Evolutionary conservation across 2,797 vertebrate genomes (phyloP), one percentile per base, ranked within the genome.

Genomic region (Onychomys torridus): DNA sequence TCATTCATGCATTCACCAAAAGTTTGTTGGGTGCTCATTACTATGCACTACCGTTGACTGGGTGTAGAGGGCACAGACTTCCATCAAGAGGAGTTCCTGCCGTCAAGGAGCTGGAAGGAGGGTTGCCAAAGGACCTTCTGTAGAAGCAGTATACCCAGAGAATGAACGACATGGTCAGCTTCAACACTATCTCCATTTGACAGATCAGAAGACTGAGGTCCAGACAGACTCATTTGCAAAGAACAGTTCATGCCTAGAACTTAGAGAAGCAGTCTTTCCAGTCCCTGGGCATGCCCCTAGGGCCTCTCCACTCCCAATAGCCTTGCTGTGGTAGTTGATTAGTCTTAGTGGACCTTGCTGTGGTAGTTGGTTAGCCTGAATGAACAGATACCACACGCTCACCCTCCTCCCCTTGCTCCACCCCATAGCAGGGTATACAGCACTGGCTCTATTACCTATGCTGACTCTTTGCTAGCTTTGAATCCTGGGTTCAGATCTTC

Each of bases 361-460:
- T 2, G 37, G 21, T 46, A 43, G 40, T 25, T 75, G 23, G 37
- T 40, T 73, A 40, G 71, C n/a, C 75, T 37, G 67, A 73, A n/a
- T 12, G 90, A 49, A 29, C 40, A 13, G 43, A n/a, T 0, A 21
- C 17, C 3, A 0, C 0, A 6, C 13, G 82, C 32, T 69, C 29
- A n/a, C 10, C 37, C 52, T 34, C 40, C 37, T 46, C 32, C n/a
- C n/a, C 52, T 52, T 27, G 1, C 34, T 43, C 78, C 32, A 69
- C 32, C 5, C 6, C 1, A 2, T 11, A 7, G 8, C 1, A 9
- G 19, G 19, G 65, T 19, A 7, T 59, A 21, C 6, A 21, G 81
- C 7, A 12, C 19, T 59, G 27, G 32, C 25, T 91, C 40, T 65
- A 1, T 21, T 65, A 7, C 46, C 3, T 1, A 11, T 43, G 55